phyloP scores from a whole-genome alignment of 2,888 invertebrate genomes.

The Lamellibrachia satsuma region DNA sequence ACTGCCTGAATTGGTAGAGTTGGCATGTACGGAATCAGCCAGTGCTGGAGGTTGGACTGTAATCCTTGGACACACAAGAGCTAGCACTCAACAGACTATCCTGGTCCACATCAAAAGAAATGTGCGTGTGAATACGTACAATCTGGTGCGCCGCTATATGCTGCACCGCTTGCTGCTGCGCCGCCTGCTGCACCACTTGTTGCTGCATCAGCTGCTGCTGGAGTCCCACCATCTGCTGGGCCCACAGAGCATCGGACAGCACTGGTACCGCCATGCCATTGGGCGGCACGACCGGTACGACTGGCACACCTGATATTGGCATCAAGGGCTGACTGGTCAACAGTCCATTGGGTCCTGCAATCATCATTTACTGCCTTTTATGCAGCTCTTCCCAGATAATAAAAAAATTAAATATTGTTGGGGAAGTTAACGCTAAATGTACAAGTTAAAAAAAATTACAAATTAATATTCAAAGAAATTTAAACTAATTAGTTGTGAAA shows the following conservation, averaged over 20 bases:
- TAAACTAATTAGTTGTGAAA: neutral
- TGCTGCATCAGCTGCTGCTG: conserved; percentile 21
- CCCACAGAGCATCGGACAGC: neutral
- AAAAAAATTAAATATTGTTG: neutral
- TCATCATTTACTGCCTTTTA: neutral
- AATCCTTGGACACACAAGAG: neutral
- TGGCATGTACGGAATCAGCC: no score
- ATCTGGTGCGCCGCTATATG: conserved; percentile 41
- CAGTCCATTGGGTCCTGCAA: neutral
- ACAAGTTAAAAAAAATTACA: neutral
- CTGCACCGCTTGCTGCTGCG: conserved; percentile 45
- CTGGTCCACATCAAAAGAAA: neutral
- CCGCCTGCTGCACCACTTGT: conserved; percentile 35
- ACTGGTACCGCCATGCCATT: conserved; percentile 1
- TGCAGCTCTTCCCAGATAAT: neutral
- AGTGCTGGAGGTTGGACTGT: no score
- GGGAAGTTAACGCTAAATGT: neutral
- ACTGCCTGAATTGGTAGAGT: no score
- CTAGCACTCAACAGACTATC: neutral
- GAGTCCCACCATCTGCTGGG: neutral
- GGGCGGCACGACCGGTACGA: neutral
- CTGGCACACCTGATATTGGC: neutral
- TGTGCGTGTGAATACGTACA: neutral
- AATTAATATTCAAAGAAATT: neutral
- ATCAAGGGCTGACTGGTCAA: neutral